phyloP scores from a whole-genome alignment of 1,140 invertebrate genomes.

The Microvelia longipes region DNA sequence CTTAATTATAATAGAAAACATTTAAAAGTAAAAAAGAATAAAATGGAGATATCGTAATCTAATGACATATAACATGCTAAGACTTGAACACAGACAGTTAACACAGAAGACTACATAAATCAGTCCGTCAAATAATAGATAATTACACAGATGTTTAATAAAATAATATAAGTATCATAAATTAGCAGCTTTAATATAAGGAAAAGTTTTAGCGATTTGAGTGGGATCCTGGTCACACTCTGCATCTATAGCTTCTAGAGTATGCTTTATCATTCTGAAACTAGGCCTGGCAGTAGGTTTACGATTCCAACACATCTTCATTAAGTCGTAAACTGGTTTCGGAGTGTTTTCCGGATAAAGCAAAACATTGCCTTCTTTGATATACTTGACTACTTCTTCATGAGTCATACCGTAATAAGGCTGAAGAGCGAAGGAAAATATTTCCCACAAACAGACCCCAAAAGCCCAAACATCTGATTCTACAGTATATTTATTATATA shows the following conservation, averaged over 20 bases:
- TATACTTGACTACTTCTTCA: slow-evolving; percentile 82
- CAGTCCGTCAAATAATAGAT: no score
- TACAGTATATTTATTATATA: slow-evolving; percentile 85
- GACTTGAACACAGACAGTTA: no score
- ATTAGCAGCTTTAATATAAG: neutral
- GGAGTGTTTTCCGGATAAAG: slow-evolving; percentile 80
- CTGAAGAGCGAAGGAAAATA: slow-evolving; percentile 83
- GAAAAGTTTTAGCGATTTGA: neutral
- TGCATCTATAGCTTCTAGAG: slow-evolving; percentile 27
- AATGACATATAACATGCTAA: no score
- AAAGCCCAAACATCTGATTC: slow-evolving; percentile 90
- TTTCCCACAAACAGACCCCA: slow-evolving; percentile 85
- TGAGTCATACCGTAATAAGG: slow-evolving; percentile 91
- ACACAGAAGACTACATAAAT: no score
- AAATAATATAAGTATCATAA: neutral
- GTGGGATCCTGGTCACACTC: neutral
- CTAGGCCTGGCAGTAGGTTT: slow-evolving; percentile 68
- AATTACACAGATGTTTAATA: no score
- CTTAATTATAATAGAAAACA: no score
- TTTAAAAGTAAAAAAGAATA: no score
- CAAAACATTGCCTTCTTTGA: slow-evolving; percentile 79
- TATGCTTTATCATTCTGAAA: slow-evolving; percentile 58
- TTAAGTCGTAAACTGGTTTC: slow-evolving; percentile 74
- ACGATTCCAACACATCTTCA: slow-evolving; percentile 83
- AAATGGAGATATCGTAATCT: no score